Evolutionary conservation across 2,113 vertebrate genomes (phyloP).

Genomic region (Sander vitreus): DNA sequence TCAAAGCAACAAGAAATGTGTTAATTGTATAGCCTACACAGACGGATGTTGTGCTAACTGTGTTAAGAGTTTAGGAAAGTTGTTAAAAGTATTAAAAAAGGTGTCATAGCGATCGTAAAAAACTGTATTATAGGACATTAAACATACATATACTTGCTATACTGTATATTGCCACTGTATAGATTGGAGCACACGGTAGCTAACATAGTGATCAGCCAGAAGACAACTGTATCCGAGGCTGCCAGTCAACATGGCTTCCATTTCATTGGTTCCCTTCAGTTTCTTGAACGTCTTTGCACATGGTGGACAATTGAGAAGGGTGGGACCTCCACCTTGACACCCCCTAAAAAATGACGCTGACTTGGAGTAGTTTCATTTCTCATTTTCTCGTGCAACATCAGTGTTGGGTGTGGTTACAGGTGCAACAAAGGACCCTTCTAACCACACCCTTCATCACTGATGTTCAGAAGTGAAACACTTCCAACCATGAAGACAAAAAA

Average conservation of each 20-base stretch:
- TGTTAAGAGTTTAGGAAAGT: too few species aligned
- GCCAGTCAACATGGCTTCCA: neutral
- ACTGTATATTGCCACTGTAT: neutral
- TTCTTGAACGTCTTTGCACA: neutral
- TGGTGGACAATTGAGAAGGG: neutral
- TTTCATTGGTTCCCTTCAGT: neutral
- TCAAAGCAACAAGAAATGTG: too few species aligned
- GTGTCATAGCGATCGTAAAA: too few species aligned
- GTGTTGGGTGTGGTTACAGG: neutral
- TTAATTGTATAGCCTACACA: too few species aligned
- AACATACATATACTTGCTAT: neutral
- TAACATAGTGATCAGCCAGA: neutral
- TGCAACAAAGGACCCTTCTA: neutral
- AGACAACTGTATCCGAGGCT: neutral
- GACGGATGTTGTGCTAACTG: too few species aligned
- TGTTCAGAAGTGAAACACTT: neutral
- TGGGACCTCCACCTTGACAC: neutral
- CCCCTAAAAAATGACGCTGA: neutral
- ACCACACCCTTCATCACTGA: neutral
- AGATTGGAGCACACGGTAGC: neutral
- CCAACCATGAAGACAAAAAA: neutral
- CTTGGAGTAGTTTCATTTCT: neutral
- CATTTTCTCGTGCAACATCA: neutral
- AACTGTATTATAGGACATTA: neutral
- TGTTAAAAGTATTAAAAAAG: too few species aligned